phyloP scores from a whole-genome alignment of 2,888 invertebrate genomes.

The Athalia circularis region DNA sequence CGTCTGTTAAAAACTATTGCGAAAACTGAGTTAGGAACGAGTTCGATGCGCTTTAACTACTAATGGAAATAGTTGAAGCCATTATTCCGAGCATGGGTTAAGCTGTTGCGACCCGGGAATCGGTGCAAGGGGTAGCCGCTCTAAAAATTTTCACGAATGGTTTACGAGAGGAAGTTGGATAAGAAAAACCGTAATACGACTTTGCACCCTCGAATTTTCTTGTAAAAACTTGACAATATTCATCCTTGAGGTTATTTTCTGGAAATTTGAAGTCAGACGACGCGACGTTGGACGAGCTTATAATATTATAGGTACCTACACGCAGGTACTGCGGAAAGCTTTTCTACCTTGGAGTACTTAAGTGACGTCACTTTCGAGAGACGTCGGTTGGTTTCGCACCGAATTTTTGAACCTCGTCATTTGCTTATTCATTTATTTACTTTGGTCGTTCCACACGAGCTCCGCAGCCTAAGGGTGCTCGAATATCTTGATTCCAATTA shows the following conservation, averaged over 20 bases:
- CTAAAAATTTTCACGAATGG: neutral
- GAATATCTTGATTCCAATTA: slow-evolving; percentile 42
- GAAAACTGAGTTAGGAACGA: slow-evolving; percentile 38
- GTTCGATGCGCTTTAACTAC: slow-evolving; percentile 32
- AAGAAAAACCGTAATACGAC: too few relatives aligned
- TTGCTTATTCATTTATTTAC: slow-evolving; percentile 41
- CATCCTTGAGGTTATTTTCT: too few relatives aligned
- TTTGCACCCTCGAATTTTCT: too few relatives aligned
- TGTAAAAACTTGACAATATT: too few relatives aligned
- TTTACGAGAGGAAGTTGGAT: neutral
- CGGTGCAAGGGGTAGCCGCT: neutral
- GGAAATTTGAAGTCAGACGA: neutral
- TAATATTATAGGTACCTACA: neutral
- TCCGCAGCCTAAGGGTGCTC: slow-evolving; percentile 20
- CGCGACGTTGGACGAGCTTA: neutral
- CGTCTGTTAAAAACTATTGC: slow-evolving; percentile 29
- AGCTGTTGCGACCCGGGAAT: neutral
- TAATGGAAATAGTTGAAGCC: slow-evolving; percentile 36
- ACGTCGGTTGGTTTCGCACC: neutral
- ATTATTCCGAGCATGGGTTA: slow-evolving; percentile 30
- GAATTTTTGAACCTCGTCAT: slow-evolving; percentile 6
- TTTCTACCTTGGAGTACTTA: slow-evolving; percentile 27
- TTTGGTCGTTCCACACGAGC: slow-evolving; percentile 32
- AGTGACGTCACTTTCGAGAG: slow-evolving; percentile 21
- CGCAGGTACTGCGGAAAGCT: neutral